phyloP scores from a whole-genome alignment of 2,113 vertebrate species.

The Henicopernis longicauda region DNA sequence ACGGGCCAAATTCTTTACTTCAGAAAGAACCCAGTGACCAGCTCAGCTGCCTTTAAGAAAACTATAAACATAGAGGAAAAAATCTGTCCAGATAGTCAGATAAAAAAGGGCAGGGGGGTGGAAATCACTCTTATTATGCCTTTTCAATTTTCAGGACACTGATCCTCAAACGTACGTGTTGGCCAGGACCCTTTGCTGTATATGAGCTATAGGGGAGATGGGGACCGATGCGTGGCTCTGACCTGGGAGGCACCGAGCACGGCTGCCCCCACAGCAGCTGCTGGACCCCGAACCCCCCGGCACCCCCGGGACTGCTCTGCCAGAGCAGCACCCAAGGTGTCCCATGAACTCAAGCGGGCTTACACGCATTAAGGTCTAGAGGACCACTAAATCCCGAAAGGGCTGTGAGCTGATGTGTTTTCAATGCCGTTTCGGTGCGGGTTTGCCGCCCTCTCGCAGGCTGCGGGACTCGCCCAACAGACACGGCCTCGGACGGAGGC shows the following conservation, averaged over 20 bases:
- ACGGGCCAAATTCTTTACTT: neutral
- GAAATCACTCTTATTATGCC: too few species aligned
- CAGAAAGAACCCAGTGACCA: too few species aligned
- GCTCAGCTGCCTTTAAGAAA: neutral
- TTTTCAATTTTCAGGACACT: neutral
- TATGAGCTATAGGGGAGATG: fast-evolving
- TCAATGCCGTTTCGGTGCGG: fast-evolving
- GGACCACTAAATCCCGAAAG: too few species aligned
- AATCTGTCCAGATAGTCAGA: neutral
- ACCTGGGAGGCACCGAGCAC: too few species aligned
- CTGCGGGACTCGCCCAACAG: neutral
- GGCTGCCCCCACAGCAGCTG: neutral
- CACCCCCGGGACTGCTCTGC: fast-evolving
- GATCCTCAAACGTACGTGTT: neutral
- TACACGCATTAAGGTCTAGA: fast-evolving
- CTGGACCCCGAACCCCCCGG: neutral
- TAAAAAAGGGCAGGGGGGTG: neutral
- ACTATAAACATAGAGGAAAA: neutral
- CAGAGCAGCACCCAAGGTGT: neutral
- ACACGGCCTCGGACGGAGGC: neutral
- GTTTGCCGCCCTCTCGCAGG: neutral
- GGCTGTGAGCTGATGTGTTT: fast-evolving
- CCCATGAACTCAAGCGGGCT: too few species aligned
- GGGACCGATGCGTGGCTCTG: neutral
- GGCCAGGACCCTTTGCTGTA: neutral